These are phyloP conservation scores for Trimorus sp. DNA, from an alignment of 2,888 invertebrate species.

Conservation along the genomic window DNA sequence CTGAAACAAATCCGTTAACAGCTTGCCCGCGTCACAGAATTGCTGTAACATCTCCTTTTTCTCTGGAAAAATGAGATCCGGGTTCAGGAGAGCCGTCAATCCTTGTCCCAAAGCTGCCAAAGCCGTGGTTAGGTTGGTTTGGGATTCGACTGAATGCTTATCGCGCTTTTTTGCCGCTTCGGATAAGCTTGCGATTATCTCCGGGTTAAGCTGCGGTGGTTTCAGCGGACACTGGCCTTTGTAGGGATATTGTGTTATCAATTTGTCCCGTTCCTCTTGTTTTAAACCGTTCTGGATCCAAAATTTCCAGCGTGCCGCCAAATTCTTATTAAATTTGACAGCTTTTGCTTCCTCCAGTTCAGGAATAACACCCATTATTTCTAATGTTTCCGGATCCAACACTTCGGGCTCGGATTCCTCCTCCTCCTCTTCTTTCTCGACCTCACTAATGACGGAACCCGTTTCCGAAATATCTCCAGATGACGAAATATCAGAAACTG, in stretches of 20 bases:
- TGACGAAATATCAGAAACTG: too few species aligned
- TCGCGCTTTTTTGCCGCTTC: conserved; percentile 13
- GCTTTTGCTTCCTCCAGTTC: conserved; percentile 6
- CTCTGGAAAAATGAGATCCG: background rate
- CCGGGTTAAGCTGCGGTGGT: conserved; percentile 11
- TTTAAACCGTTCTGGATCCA: conserved; percentile 12
- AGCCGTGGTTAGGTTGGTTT: conserved; percentile 5
- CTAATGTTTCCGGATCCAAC: background rate
- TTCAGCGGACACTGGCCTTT: conserved; percentile 3
- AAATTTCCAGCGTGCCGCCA: conserved; percentile 10
- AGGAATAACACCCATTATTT: conserved; percentile 10
- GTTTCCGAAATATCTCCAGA: too few species aligned
- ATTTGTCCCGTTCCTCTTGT: background rate
- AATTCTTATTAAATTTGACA: conserved; percentile 1
- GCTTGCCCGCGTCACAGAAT: conserved; percentile 6
- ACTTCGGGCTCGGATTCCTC: background rate
- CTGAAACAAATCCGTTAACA: conserved; percentile 2
- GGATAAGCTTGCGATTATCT: conserved; percentile 7
- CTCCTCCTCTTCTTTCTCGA: background rate
- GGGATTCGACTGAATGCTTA: conserved; percentile 16
- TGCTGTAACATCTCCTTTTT: background rate
- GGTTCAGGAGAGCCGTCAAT: background rate
- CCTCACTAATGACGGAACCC: background rate
- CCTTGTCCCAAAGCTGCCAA: conserved; percentile 5
- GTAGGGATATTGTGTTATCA: background rate